Evolutionary conservation across 1,140 invertebrate species (phyloP).

Genomic region (Drosophila kohkoa): DNA sequence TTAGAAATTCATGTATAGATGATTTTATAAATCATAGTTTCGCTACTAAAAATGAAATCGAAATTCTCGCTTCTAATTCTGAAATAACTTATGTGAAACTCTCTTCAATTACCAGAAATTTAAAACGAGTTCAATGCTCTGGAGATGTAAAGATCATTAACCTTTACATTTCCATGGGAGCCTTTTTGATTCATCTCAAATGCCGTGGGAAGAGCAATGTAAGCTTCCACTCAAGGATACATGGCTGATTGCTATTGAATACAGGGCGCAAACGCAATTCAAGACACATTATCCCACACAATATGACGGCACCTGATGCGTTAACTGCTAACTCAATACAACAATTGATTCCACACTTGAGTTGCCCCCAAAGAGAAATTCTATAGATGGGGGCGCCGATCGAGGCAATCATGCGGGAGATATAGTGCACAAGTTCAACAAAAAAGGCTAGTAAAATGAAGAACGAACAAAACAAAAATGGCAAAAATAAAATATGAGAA

Average conservation of each 20-base stretch:
- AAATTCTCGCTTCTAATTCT: no score
- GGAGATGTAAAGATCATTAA: constrained; percentile 53
- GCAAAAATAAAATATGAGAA: constrained; percentile 64
- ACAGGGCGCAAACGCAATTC: constrained; percentile 51
- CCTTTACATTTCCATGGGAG: constrained; percentile 50
- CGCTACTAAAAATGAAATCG: neutral
- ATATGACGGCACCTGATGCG: constrained; percentile 71
- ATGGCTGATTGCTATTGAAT: constrained; percentile 76
- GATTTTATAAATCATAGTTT: no score
- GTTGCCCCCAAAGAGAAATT: constrained; percentile 16
- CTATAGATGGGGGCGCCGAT: constrained; percentile 29
- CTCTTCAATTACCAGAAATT: neutral
- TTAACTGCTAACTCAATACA: constrained; percentile 58
- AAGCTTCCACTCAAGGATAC: constrained; percentile 71
- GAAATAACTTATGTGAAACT: neutral
- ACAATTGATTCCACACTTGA: constrained; percentile 57
- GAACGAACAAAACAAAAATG: constrained; percentile 62
- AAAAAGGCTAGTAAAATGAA: constrained; percentile 32
- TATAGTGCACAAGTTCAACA: constrained; percentile 45
- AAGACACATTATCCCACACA: constrained; percentile 50
- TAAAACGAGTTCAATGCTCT: constrained; percentile 54
- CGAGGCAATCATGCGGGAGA: constrained; percentile 64
- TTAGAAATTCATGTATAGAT: no score
- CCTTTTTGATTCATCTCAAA: constrained; percentile 22
- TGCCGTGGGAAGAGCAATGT: constrained; percentile 64